These are phyloP conservation scores for Rhegmatorhina hoffmannsi DNA, from an alignment of 2,113 vertebrate genomes.

Conservation along the genomic window DNA sequence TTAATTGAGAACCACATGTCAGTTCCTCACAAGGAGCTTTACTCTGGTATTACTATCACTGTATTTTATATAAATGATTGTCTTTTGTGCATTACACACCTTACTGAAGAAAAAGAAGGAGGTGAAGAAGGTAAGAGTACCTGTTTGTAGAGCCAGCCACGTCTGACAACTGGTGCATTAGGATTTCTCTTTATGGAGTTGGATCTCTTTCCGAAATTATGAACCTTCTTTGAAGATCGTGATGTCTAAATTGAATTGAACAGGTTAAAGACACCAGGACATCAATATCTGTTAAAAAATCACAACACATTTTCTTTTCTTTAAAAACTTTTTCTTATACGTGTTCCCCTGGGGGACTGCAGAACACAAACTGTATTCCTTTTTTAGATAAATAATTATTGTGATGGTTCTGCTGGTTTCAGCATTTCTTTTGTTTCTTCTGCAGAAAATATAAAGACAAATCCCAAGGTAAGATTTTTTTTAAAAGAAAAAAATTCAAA, in stretches of 20 bases:
- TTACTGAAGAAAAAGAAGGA: accelerated
- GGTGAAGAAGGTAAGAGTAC: slow-evolving; percentile 61
- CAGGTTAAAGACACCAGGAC: slow-evolving; percentile 3
- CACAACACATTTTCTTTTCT: neutral
- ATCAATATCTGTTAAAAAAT: neutral
- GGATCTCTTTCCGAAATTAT: slow-evolving; percentile 97
- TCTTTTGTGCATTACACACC: neutral
- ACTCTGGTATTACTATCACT: neutral
- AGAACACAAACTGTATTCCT: neutral
- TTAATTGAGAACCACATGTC: neutral
- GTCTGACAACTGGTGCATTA: slow-evolving; percentile 90
- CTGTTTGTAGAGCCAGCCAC: slow-evolving; percentile 98
- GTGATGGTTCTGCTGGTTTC: neutral
- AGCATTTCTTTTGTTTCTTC: slow-evolving; percentile 13
- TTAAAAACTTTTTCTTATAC: neutral
- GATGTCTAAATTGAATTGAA: slow-evolving; percentile 82
- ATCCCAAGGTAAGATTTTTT: slow-evolving; percentile 3
- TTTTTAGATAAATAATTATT: slow-evolving; percentile 20
- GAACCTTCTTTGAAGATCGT: slow-evolving; percentile 92
- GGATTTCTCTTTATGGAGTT: slow-evolving; percentile 97
- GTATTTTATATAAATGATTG: neutral
- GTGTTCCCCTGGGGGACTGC: neutral
- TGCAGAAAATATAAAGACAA: neutral
- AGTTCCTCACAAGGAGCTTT: neutral
- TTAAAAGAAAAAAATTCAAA: neutral